phyloP scores from a whole-genome alignment of 2,113 vertebrate species.

The Benthochromis sp. region DNA sequence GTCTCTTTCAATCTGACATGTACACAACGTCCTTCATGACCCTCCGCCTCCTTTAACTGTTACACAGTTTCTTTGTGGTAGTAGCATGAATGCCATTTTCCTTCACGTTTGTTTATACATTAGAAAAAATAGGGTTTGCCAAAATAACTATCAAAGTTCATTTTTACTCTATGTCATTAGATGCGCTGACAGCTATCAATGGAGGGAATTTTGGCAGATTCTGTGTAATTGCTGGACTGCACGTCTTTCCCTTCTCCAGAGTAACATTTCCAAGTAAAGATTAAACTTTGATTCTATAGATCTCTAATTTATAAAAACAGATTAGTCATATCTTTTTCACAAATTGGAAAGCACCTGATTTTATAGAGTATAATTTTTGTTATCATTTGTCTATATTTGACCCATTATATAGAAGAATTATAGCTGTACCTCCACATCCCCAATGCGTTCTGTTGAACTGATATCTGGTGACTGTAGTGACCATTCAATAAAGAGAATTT shows the following conservation, averaged over 20 bases:
- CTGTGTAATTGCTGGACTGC: neutral
- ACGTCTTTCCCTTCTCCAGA: neutral
- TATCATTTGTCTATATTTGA: neutral
- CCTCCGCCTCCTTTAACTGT: neutral
- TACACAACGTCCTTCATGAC: neutral
- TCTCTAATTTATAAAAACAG: neutral
- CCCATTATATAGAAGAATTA: neutral
- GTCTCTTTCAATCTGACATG: neutral
- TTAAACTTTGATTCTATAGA: neutral
- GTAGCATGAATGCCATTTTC: neutral
- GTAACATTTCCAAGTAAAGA: neutral
- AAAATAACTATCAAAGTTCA: neutral
- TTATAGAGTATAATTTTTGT: neutral
- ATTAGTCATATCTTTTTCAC: neutral
- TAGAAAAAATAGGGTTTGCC: neutral
- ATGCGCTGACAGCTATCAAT: fast-evolving
- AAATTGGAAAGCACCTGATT: neutral
- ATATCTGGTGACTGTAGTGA: neutral
- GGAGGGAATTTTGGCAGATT: neutral
- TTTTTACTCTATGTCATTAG: neutral
- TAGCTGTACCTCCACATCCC: neutral
- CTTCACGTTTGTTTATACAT: neutral
- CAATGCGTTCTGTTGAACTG: neutral
- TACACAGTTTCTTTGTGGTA: neutral
- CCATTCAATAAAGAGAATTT: neutral